Conservation (phyloP, 2,797 vertebrate species). For the Synanceia verrucosa region DNA sequence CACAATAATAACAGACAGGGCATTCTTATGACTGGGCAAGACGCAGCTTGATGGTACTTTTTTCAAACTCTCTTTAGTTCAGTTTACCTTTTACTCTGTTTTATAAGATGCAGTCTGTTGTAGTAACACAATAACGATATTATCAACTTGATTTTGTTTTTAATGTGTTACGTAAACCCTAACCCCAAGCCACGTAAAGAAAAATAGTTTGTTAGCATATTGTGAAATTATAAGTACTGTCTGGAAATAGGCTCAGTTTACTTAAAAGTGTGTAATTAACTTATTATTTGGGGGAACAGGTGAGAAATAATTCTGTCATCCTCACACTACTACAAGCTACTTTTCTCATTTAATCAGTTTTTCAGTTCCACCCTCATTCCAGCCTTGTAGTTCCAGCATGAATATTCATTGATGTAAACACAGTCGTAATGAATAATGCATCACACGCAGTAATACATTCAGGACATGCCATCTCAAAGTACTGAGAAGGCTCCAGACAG, state of each 20-base stretch:
- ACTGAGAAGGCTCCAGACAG: constrained; percentile 69
- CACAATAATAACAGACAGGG: constrained; percentile 79
- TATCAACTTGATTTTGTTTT: no score
- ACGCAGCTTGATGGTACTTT: constrained; percentile 69
- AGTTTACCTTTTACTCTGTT: constrained; percentile 9
- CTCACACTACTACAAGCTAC: constrained; percentile 58
- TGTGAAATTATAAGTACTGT: neutral
- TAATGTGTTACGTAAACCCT: no score
- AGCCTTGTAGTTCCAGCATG: constrained; percentile 76
- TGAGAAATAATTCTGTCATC: constrained; percentile 65
- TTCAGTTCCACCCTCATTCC: constrained; percentile 77
- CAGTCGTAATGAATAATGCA: constrained; percentile 81
- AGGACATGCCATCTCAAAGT: constrained; percentile 76
- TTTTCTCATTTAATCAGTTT: constrained; percentile 80
- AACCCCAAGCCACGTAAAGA: neutral
- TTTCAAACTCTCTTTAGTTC: neutral
- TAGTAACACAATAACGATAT: neutral
- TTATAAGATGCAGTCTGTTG: neutral
- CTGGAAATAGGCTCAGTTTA: constrained; percentile 22
- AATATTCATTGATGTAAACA: constrained; percentile 75
- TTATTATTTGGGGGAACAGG: constrained; percentile 48
- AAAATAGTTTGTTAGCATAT: neutral
- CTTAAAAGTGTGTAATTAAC: constrained; percentile 27
- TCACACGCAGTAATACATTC: constrained; percentile 79
- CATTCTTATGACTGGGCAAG: constrained; percentile 74